These are phyloP conservation scores for Leptinotarsa juncta DNA, from an alignment of 2,888 invertebrate species.

Conservation along the genomic window DNA sequence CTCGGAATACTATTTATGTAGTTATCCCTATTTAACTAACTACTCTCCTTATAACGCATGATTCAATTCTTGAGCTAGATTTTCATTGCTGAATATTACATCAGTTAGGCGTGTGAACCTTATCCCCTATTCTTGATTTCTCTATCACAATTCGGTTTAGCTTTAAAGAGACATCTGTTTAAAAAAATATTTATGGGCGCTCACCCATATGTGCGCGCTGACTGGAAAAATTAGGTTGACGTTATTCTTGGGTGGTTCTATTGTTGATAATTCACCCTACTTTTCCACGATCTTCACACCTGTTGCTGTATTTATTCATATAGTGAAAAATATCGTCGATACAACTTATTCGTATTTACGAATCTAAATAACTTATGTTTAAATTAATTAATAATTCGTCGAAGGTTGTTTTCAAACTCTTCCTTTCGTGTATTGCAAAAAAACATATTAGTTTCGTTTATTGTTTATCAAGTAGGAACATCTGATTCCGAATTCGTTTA, in stretches of 20 bases:
- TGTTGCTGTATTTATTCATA: not conserved
- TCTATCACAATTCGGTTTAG: not conserved
- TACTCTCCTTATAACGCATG: too few relatives aligned
- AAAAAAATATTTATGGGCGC: not conserved
- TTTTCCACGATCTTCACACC: not conserved
- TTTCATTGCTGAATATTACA: not conserved
- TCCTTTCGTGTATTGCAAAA: too few relatives aligned
- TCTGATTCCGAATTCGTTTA: not conserved
- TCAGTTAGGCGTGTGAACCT: not conserved
- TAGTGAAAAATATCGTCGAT: not conserved
- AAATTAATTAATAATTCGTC: too few relatives aligned
- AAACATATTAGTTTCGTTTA: too few relatives aligned
- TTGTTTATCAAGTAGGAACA: too few relatives aligned
- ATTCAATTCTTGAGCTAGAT: too few relatives aligned
- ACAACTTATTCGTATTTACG: too few relatives aligned
- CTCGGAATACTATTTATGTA: too few relatives aligned
- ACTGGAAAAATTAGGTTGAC: conserved; percentile 11
- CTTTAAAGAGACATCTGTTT: conserved; percentile 2
- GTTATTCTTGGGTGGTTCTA: conserved; percentile 7
- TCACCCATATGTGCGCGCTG: not conserved
- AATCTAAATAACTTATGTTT: too few relatives aligned
- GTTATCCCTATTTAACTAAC: too few relatives aligned
- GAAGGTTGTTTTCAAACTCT: too few relatives aligned
- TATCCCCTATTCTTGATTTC: not conserved
- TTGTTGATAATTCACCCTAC: conserved; percentile 10